Conservation (phyloP, 2,888 invertebrate species). For the Terebella lapidaria region DNA sequence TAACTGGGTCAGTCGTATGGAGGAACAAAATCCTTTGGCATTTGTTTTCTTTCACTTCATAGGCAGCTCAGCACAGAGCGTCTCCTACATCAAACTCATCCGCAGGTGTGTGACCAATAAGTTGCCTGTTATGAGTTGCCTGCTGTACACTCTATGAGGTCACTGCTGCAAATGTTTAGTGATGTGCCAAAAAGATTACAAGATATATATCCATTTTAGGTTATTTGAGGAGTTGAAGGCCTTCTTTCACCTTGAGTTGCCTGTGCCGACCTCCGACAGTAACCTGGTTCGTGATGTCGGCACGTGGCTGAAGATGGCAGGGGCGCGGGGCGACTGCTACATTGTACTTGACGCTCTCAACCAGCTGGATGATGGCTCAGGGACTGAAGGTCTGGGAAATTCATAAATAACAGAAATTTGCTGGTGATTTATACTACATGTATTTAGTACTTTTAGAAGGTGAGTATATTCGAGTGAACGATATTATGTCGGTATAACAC, state of each 20-base stretch:
- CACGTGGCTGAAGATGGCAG: conserved; percentile 32
- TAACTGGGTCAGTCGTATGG: conserved; percentile 32
- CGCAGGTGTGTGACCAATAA: conserved; percentile 33
- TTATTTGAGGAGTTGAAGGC: conserved; percentile 36
- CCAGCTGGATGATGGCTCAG: conserved; percentile 35
- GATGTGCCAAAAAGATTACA: not conserved
- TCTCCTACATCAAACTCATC: conserved; percentile 32
- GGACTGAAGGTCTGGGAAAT: conserved; percentile 23
- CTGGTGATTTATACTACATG: too few species aligned
- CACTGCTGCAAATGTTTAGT: too few species aligned
- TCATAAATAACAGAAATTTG: too few species aligned
- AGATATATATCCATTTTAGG: conserved; percentile 18
- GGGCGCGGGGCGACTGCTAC: conserved; percentile 24
- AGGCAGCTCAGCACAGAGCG: conserved; percentile 39
- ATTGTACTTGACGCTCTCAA: conserved; percentile 40
- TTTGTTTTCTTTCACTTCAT: conserved; percentile 39
- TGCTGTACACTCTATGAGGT: too few species aligned
- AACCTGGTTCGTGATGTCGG: conserved; percentile 28
- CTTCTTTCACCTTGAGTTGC: conserved; percentile 28
- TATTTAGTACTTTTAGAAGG: too few species aligned
- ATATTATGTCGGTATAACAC: too few species aligned
- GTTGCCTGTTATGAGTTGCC: too few species aligned
- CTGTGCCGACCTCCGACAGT: conserved; percentile 30
- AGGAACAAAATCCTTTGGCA: conserved; percentile 28
- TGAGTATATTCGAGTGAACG: too few species aligned